A percentile compares a stretch with the other conserved stretches of the same genome.
phyloP scores from a whole-genome alignment of 2,797 vertebrate species.

The Gastrophryne carolinensis region DNA sequence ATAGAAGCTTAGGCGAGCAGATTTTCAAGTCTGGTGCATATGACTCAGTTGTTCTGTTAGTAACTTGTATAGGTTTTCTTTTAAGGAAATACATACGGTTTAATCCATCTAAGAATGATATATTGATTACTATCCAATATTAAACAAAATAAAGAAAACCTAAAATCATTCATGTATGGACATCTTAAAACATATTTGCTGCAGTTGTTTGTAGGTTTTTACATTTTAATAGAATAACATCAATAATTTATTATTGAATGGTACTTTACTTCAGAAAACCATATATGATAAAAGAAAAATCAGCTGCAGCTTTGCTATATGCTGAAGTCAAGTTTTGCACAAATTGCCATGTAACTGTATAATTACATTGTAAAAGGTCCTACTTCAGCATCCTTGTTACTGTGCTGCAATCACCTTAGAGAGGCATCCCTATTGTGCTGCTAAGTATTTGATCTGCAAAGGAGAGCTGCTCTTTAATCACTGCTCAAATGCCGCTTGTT shows the following conservation, averaged over 20 bases:
- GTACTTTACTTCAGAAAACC: not conserved
- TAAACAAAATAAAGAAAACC: too few species aligned
- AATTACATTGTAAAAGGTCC: not conserved
- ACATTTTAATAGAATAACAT: not conserved
- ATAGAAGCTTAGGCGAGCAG: too few species aligned
- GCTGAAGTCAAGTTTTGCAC: not conserved
- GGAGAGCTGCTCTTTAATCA: not conserved
- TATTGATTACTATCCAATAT: too few species aligned
- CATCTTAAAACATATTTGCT: not conserved
- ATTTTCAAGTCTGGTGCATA: too few species aligned
- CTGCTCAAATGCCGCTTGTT: not conserved
- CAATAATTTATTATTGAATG: not conserved
- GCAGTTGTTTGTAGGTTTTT: not conserved
- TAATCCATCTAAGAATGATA: too few species aligned
- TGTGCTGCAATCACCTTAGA: constrained; percentile 25
- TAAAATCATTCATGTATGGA: too few species aligned
- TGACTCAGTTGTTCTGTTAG: too few species aligned
- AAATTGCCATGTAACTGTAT: not conserved
- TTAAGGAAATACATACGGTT: too few species aligned
- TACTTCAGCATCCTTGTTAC: not conserved
- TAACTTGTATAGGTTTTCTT: too few species aligned
- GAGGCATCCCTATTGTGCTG: constrained; percentile 1
- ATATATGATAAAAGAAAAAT: not conserved
- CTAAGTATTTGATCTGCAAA: constrained; percentile 11
- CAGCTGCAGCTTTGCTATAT: not conserved